Base-by-base conservation (phyloP, 2,888 invertebrate genomes). In the Eupithecia subumbrata region DNA sequence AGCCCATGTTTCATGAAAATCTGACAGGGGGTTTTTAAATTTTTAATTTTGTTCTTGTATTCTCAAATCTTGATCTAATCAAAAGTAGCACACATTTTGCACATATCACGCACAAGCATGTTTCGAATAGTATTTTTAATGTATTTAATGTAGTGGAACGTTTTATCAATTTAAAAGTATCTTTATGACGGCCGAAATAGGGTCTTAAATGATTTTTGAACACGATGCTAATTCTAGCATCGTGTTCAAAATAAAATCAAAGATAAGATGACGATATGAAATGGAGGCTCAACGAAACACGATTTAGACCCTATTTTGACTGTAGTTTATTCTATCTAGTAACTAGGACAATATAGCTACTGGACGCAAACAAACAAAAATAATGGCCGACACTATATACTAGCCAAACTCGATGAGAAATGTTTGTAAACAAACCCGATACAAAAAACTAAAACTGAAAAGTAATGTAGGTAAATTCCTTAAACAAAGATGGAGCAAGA, bases 71-170 rank as follows among this genome's bases (percentile, higher is more conserved):
- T 70, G 68, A 73, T 66, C 75, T 63, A 63, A 72, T 48, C 60
- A 18, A 48, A 68, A 73, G 34, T 71, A 75, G 75, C 7, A 18
- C 70, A 75, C 76, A 79, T 77, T 82, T 82, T 81, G 88, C 89
- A 90, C 90, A 89, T 90, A 90, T 90, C 89, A 88, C 85, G 89
- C 88, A 90, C 88, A 79, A 84, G 89, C 88, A 89, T 86, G 88
- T 85, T 84, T 85, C 75, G 74, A 80, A 82, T 79, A 80, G 81
- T 77, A 80, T 78, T 81, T 82, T 81, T 79, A 78, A 82, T 74
- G 71, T 75, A 75, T 71, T 81, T 82, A 81, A 78, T 78, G 76
- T 74, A 76, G 73, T 72, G 37, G 70, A 74, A 72, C 8, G 1
- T 1, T n/a, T 8, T 16, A 25, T 22, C n/a, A 30, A 66, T 68